Conservation (phyloP, 1,140 invertebrate genomes). For the Maniola jurtina region DNA sequence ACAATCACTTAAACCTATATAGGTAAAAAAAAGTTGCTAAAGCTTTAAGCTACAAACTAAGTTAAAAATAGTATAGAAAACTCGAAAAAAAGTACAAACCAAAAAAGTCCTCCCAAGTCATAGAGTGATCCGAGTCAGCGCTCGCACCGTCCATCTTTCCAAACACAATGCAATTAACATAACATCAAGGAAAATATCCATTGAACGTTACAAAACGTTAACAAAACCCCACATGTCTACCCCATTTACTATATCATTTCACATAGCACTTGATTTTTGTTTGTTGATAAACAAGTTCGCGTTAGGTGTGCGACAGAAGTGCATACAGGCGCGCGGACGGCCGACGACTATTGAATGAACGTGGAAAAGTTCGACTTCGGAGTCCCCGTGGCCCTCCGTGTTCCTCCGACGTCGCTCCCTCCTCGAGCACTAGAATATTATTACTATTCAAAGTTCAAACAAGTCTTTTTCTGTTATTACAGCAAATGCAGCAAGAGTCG, state of each 20-base stretch:
- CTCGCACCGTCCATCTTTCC: constrained; percentile 71
- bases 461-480: not conserved
- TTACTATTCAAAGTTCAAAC: constrained; percentile 9
- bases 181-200: constrained; percentile 29
- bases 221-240: constrained; percentile 38
- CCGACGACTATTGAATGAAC: constrained; percentile 44
- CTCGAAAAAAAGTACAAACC: constrained; percentile 55
- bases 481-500: no score
- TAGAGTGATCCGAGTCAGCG: constrained; percentile 77
- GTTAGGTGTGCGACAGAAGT: constrained; percentile 26
- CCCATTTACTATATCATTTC: constrained; percentile 39
- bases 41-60: not conserved
- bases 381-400: constrained; percentile 13
- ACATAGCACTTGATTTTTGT: constrained; percentile 55
- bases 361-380: constrained; percentile 26
- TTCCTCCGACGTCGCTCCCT: constrained; percentile 16
- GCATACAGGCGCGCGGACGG: constrained; percentile 37
- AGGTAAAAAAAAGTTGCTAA: no score
- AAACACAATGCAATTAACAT: constrained; percentile 41
- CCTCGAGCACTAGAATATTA: constrained; percentile 6
- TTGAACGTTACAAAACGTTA: constrained; percentile 32
- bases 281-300: constrained; percentile 72
- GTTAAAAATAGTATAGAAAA: not conserved
- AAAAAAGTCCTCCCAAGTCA: constrained; percentile 79
- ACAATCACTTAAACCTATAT: no score